Evolutionary conservation across 2,888 invertebrate genomes (phyloP).

Genomic region (Drosophila paracracens): DNA sequence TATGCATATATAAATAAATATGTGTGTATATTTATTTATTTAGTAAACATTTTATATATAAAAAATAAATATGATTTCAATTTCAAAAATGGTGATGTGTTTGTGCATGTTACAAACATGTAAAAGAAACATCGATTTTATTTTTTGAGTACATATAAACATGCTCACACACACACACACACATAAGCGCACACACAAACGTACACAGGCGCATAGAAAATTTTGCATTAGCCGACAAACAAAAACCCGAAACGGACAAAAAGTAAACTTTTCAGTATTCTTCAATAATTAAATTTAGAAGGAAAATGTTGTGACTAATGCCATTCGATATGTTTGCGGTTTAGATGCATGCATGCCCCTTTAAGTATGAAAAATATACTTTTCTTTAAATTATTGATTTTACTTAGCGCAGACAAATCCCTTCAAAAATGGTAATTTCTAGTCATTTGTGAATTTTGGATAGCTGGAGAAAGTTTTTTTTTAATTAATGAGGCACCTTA

Average conservation of each 20-base stretch:
- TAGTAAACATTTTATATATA: background rate
- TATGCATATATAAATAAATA: background rate
- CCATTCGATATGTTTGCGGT: background rate
- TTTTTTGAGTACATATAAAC: constrained; percentile 8
- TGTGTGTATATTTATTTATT: background rate
- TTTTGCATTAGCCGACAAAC: constrained; percentile 4
- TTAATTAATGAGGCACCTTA: background rate
- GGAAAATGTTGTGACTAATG: background rate
- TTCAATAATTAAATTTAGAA: background rate
- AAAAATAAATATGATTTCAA: background rate
- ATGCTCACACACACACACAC: background rate
- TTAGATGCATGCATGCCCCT: background rate
- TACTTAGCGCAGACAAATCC: background rate
- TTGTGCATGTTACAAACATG: background rate
- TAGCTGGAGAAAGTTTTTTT: background rate
- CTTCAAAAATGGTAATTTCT: background rate
- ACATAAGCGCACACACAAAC: background rate
- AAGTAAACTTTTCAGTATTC: background rate
- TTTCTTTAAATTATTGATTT: background rate
- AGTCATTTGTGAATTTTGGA: background rate
- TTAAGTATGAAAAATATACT: background rate
- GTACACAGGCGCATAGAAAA: background rate
- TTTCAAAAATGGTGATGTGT: background rate
- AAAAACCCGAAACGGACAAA: background rate
- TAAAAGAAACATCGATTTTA: constrained; percentile 16